phyloP scores from a whole-genome alignment of 2,113 vertebrate species.

The Mystacornis crossleyi region DNA sequence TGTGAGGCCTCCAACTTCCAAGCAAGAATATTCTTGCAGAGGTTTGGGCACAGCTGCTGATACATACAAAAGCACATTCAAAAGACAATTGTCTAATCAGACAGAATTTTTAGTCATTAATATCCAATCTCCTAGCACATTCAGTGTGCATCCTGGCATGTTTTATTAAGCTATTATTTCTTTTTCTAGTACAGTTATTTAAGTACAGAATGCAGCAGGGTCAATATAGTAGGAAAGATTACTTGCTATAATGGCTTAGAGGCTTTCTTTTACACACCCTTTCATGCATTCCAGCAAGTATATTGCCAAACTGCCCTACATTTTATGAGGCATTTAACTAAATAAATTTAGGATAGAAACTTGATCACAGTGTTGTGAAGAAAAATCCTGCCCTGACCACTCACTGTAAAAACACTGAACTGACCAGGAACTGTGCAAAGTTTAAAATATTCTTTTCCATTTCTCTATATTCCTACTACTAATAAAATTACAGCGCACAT shows the following conservation, averaged over 20 bases:
- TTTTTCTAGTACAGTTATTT: neutral
- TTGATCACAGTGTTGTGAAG: neutral
- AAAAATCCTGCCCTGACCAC: neutral
- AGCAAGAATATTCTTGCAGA: neutral
- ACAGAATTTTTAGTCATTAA: conserved; percentile 10
- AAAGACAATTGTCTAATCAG: conserved; percentile 32
- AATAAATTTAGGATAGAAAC: neutral
- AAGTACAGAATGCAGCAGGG: neutral
- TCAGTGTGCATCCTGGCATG: neutral
- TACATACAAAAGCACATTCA: neutral
- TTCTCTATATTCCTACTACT: neutral
- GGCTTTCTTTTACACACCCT: neutral
- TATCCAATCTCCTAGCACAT: neutral
- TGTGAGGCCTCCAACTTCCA: neutral
- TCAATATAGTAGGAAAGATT: neutral
- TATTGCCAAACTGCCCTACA: neutral
- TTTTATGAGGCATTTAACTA: neutral
- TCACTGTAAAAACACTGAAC: neutral
- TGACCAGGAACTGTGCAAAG: neutral
- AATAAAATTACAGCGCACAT: neutral
- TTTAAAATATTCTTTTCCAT: neutral
- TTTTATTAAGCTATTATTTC: conserved; percentile 3
- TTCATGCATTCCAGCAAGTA: neutral
- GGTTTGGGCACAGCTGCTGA: neutral
- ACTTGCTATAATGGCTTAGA: neutral